Evolutionary conservation across 30 jellyfish, hydroid and myxozoan genomes (phyloP).

Genomic region (Turritopsis rubra): DNA sequence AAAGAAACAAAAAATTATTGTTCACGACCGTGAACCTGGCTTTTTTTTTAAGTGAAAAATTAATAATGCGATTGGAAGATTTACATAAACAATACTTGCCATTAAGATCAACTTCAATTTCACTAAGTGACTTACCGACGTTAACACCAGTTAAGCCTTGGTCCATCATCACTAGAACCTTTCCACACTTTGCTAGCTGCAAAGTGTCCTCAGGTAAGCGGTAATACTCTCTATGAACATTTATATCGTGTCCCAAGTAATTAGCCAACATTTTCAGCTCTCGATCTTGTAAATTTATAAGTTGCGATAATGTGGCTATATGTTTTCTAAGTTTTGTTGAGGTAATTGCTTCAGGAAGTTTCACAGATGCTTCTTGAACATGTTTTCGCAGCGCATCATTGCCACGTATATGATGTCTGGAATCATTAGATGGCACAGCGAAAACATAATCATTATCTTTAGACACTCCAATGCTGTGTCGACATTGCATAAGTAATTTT

Average conservation of each 20-base stretch:
- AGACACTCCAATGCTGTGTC: constrained; percentile 32
- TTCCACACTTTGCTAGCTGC: constrained; percentile 53
- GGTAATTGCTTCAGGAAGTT: constrained; percentile 40
- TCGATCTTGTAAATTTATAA: constrained; percentile 31
- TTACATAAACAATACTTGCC: constrained; percentile 1
- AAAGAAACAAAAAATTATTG: not conserved
- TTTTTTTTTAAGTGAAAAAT: not conserved
- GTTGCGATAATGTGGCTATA: constrained; percentile 48
- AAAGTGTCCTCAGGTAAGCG: constrained; percentile 46
- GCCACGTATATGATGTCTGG: constrained; percentile 36
- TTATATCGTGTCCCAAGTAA: constrained; percentile 53
- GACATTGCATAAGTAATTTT: not conserved
- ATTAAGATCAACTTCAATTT: constrained; percentile 13
- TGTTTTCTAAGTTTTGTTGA: constrained; percentile 38
- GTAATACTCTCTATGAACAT: constrained; percentile 51
- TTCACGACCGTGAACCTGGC: not conserved
- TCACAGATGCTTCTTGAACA: constrained; percentile 6
- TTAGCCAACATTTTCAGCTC: constrained; percentile 51
- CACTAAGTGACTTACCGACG: constrained; percentile 12
- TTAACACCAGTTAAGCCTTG: constrained; percentile 7
- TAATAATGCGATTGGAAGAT: not conserved
- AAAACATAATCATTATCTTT: constrained; percentile 33
- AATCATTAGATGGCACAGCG: constrained; percentile 46
- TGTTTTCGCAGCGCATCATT: constrained; percentile 36
- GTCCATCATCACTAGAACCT: constrained; percentile 40